Percentiles rank a stretch among this genome's conserved stretches.
phyloP scores from a whole-genome alignment of 2,888 invertebrate species.

The Mamestra brassicae region DNA sequence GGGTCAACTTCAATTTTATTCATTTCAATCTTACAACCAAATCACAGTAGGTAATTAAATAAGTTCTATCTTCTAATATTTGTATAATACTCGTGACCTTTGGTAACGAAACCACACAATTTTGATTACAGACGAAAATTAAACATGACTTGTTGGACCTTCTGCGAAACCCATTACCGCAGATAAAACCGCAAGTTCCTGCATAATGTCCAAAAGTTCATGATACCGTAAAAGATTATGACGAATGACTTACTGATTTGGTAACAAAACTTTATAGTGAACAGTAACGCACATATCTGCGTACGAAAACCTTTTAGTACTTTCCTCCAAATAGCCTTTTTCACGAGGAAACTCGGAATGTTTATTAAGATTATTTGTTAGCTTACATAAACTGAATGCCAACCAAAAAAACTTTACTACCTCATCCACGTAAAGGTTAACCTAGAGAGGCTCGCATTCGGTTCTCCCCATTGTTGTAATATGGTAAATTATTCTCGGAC shows the following conservation, averaged over 20 bases:
- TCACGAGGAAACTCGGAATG: conserved; percentile 46
- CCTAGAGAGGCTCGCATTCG: conserved; percentile 45
- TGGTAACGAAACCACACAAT: conserved; percentile 46
- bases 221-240: conserved; percentile 43
- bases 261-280: conserved; percentile 35
- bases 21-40: neutral
- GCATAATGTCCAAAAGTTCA: conserved; percentile 33
- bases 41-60: conserved; percentile 21
- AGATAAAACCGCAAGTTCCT: conserved; percentile 39
- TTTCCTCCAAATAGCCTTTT: conserved; percentile 43
- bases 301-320: conserved; percentile 46
- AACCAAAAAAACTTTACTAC: conserved; percentile 58
- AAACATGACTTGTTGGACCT: conserved; percentile 59
- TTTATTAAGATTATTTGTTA: conserved; percentile 64
- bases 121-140: conserved; percentile 54
- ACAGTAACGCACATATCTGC: conserved; percentile 32
- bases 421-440: conserved; percentile 55
- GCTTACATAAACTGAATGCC: conserved; percentile 55
- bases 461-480: conserved; percentile 50
- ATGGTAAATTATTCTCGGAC: conserved; percentile 58
- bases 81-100: conserved; percentile 34
- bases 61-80: conserved; percentile 32
- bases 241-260: conserved; percentile 30
- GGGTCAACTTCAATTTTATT: conserved; percentile 24
- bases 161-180: conserved; percentile 48